phyloP scores from a whole-genome alignment of 2,888 invertebrate species.

The Oligia fasciuncula region DNA sequence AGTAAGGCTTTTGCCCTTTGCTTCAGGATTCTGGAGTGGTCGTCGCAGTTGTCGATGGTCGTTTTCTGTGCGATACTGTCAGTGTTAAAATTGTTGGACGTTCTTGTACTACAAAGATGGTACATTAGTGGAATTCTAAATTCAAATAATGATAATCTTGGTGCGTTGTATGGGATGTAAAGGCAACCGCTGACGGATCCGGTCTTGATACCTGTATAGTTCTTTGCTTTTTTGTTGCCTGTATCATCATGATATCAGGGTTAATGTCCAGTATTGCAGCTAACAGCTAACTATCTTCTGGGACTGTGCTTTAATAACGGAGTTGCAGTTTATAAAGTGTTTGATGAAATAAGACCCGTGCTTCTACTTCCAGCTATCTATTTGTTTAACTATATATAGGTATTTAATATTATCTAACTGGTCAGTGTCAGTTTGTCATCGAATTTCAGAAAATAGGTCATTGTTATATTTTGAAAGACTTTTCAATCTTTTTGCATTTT shows the following conservation, averaged over 20 bases:
- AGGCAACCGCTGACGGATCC: constrained; percentile 43
- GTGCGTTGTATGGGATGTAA: constrained; percentile 15
- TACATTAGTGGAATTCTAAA: neutral
- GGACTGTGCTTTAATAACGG: constrained; percentile 2
- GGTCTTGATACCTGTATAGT: constrained; percentile 49
- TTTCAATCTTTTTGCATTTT: neutral
- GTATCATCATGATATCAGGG: constrained; percentile 46
- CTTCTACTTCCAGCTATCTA: neutral
- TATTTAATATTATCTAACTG: neutral
- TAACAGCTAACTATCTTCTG: constrained; percentile 6
- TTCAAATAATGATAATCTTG: neutral
- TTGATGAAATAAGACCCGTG: neutral
- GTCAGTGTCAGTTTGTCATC: neutral
- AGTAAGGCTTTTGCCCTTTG: constrained; percentile 80
- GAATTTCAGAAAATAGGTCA: neutral
- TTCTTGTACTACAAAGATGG: constrained; percentile 2
- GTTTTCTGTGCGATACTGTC: constrained; percentile 54
- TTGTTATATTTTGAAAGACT: neutral
- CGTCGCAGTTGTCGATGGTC: constrained; percentile 50
- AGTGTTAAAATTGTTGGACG: constrained; percentile 30
- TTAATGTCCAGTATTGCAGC: constrained; percentile 42
- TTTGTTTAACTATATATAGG: neutral
- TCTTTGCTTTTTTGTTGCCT: constrained; percentile 53
- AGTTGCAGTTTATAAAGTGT: neutral
- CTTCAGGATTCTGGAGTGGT: constrained; percentile 69